phyloP scores from a whole-genome alignment of 2,888 invertebrate genomes.

The Eulithis testata region DNA sequence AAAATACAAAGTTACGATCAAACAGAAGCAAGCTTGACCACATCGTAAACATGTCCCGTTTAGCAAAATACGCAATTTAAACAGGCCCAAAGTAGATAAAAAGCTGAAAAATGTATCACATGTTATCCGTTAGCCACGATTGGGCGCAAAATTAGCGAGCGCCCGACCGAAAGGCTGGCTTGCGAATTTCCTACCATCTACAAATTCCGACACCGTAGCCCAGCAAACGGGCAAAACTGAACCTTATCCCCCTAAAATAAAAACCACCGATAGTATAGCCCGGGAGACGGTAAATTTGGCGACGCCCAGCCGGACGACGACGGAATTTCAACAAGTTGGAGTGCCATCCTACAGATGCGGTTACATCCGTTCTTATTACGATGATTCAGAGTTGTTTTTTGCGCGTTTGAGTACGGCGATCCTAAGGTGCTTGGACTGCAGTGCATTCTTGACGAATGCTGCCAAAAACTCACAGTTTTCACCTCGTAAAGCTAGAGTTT shows the following conservation, averaged over 20 bases:
- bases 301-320: slow-evolving; percentile 69
- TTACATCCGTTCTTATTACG: slow-evolving; percentile 50
- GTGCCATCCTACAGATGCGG: slow-evolving; percentile 60
- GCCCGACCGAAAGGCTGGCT: slow-evolving; percentile 75
- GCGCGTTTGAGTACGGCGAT: slow-evolving; percentile 32
- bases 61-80: slow-evolving; percentile 46
- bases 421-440: slow-evolving; percentile 57
- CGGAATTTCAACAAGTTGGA: slow-evolving; percentile 83
- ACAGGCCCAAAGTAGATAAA: slow-evolving; percentile 56
- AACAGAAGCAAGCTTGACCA: slow-evolving; percentile 41
- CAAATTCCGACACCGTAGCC: slow-evolving; percentile 42
- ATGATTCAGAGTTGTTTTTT: slow-evolving; percentile 59
- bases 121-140: slow-evolving; percentile 73
- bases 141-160: slow-evolving; percentile 78
- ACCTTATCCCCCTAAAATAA: slow-evolving; percentile 56
- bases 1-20: slow-evolving; percentile 39
- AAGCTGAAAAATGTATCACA: slow-evolving; percentile 67
- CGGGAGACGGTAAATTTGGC: slow-evolving; percentile 65
- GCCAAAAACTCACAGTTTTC: slow-evolving; percentile 81
- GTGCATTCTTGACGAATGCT: slow-evolving; percentile 81
- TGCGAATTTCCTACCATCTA: slow-evolving; percentile 75
- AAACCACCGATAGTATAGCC: slow-evolving; percentile 49
- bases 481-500: slow-evolving; percentile 73
- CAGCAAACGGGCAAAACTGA: slow-evolving; percentile 53
- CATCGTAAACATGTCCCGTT: slow-evolving; percentile 50